Base-by-base conservation (phyloP, 2,888 invertebrate genomes). In the Baccha elongata region DNA sequence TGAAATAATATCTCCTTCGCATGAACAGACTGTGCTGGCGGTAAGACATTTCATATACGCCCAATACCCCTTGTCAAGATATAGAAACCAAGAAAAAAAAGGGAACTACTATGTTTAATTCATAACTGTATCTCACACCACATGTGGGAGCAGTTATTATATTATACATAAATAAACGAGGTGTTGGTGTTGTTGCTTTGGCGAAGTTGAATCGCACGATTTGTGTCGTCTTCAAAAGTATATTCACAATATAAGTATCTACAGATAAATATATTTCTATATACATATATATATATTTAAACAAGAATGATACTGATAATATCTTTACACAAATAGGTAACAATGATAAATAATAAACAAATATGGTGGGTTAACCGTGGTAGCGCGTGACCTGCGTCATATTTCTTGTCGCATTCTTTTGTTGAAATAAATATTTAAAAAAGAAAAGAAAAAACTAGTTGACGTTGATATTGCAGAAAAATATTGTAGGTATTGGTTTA, bases 81-180 rank as follows among this genome's bases (percentile, higher is more conserved):
- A 74, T 65, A 19, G 35, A 40, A 21, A 42, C 53, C 29, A 64
- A 62, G 23, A 46, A 46, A 3, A 13, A 23, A 58, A 35, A 32
- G 44, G 17, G 55, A 68, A 76, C 48, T n/a, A 53, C 37, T 37
- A 79, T 79, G 23, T 62, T 62, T 62, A 80, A 74, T 74, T 69
- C 67, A 81, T 81, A 81, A 81, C 81, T 65, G 81, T 60, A 67
- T 60, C 48, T 71, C 75, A 75, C 74, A 80, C 65, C 65, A 81
- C 74, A 81, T 75, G 81, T 81, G 81, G 81, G 81, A 75, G 81
- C 60, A 68, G 64, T 80, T 80, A 65, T 80, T 69, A 75, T 58
- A 35, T 35, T 1, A 19, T 32, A n/a, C 15, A 68, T n/a, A 40
- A 23, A 23, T 23, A 46, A 6, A 40, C 35, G 35, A n/a, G 5